These are phyloP conservation scores for Candoia aspera DNA, from an alignment of 2,113 vertebrate genomes.

Conservation along the genomic window DNA sequence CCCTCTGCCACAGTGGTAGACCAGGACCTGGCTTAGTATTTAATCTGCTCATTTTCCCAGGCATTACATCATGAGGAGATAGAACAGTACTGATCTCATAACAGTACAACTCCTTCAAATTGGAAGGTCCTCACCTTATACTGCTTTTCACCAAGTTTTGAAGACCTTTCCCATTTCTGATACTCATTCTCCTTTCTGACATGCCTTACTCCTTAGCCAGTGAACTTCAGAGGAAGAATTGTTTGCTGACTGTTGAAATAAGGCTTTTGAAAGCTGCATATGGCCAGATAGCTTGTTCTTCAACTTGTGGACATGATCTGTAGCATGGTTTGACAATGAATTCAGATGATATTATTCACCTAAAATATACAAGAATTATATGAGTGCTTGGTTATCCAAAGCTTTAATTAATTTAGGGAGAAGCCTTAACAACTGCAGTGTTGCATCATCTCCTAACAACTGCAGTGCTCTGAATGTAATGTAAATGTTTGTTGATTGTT, in stretches of 20 bases:
- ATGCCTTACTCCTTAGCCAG: background rate
- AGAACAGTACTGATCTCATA: no score
- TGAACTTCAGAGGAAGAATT: background rate
- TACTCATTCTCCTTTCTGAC: background rate
- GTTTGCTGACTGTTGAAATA: background rate
- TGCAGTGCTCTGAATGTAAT: background rate
- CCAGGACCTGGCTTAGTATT: no score
- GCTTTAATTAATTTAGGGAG: background rate
- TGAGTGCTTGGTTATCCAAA: background rate
- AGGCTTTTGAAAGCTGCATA: background rate
- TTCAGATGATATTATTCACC: background rate
- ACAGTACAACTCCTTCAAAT: background rate
- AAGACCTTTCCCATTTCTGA: background rate
- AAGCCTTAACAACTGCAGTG: background rate
- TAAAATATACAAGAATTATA: background rate
- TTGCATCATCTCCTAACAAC: background rate
- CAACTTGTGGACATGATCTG: background rate
- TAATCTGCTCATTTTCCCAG: no score
- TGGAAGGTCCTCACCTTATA: background rate
- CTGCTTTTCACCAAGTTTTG: background rate
- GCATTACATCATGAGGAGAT: no score
- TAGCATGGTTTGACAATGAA: background rate
- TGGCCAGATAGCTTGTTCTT: background rate
- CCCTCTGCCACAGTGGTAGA: no score
- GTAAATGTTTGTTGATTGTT: background rate